Evolutionary conservation across 30 jellyfish, hydroid and myxozoan species (phyloP).

Genomic region (Sanderia malayensis): DNA sequence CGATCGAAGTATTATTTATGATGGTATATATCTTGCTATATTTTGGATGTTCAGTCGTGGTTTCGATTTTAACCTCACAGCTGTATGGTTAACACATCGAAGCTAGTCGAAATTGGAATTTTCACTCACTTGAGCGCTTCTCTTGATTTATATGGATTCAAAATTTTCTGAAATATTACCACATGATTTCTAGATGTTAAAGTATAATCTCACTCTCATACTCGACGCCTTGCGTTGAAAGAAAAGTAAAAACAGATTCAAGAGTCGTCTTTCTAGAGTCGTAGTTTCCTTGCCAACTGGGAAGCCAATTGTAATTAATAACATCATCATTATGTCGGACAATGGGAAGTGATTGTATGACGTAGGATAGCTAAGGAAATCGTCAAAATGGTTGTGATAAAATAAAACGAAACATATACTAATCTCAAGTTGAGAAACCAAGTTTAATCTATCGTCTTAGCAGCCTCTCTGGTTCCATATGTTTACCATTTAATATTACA

Average conservation of each 20-base stretch:
- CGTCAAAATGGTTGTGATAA: not conserved
- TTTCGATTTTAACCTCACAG: not conserved
- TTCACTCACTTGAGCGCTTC: not conserved
- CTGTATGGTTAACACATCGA: not conserved
- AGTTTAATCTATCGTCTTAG: not conserved
- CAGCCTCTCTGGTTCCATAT: slow-evolving; percentile 15
- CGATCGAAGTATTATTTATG: too few relatives aligned
- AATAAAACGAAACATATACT: not conserved
- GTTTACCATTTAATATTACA: not conserved
- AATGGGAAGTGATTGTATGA: too few relatives aligned
- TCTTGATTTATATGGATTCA: not conserved
- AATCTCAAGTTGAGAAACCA: not conserved
- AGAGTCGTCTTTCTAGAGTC: too few relatives aligned
- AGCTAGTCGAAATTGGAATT: not conserved
- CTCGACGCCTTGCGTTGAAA: not conserved
- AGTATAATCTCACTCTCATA: not conserved
- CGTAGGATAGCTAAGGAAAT: not conserved
- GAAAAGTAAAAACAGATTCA: not conserved
- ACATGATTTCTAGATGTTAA: not conserved
- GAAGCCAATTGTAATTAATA: too few relatives aligned
- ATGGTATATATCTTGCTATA: too few relatives aligned
- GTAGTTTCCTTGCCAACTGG: too few relatives aligned
- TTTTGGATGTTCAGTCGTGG: too few relatives aligned
- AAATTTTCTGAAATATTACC: not conserved
- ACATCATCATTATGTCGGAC: too few relatives aligned